phyloP scores from a whole-genome alignment of 2,797 vertebrate genomes.

The Epinephelus coioides region DNA sequence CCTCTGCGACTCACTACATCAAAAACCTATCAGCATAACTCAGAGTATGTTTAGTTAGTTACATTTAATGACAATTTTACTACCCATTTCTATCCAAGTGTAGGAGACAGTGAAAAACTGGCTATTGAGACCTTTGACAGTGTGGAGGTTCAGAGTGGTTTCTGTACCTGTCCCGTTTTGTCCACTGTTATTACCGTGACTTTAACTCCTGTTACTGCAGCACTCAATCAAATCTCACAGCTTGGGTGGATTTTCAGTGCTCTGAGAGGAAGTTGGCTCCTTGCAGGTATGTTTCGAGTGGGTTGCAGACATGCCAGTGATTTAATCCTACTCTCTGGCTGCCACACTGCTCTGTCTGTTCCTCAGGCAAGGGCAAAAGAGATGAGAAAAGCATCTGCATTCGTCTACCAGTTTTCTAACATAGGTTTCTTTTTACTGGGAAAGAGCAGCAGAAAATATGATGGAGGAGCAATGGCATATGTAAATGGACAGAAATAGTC shows the following conservation, averaged over 20 bases:
- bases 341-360: not conserved
- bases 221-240: not conserved
- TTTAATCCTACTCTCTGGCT: constrained; percentile 10
- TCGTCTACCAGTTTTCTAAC: too few relatives aligned
- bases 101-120: too few relatives aligned
- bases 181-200: not conserved
- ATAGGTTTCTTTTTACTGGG: not conserved
- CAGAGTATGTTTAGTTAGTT: too few relatives aligned
- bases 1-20: too few relatives aligned
- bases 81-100: too few relatives aligned
- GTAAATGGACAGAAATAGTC: not conserved
- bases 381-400: not conserved
- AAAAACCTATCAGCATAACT: too few relatives aligned
- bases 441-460: constrained; percentile 2
- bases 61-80: too few relatives aligned
- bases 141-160: not conserved
- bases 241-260: not conserved
- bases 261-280: not conserved
- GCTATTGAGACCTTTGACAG: not conserved
- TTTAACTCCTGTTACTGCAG: too few relatives aligned
- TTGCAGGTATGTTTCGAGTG: not conserved
- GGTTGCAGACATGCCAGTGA: not conserved
- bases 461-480: not conserved
- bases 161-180: too few relatives aligned
- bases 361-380: not conserved